Conservation (phyloP, 2,797 vertebrate species). For the Clarias laeviceps region DNA sequence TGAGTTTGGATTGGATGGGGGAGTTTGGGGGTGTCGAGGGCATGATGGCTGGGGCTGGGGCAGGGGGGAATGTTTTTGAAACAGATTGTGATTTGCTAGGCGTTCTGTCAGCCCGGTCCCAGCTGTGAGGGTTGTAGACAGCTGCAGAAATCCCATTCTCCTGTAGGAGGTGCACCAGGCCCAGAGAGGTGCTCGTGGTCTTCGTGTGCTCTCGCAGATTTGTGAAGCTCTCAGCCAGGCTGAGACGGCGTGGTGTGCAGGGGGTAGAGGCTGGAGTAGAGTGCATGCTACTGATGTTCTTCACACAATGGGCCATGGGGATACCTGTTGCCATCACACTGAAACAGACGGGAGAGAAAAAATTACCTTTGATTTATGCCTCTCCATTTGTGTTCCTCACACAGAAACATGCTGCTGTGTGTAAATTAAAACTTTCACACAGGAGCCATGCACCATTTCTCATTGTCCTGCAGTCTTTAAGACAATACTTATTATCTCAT, state of each 20-base stretch:
- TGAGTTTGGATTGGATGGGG: slow-evolving; percentile 74
- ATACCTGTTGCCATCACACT: slow-evolving; percentile 43
- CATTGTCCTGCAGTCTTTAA: not conserved
- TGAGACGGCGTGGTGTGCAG: slow-evolving; percentile 91
- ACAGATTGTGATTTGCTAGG: slow-evolving; percentile 39
- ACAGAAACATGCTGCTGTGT: not conserved
- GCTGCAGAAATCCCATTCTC: slow-evolving; percentile 92
- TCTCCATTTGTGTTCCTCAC: not conserved
- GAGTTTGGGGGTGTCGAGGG: slow-evolving; percentile 91
- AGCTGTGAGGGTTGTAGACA: slow-evolving; percentile 89
- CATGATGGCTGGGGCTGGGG: slow-evolving; percentile 67
- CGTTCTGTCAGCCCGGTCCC: slow-evolving; percentile 81
- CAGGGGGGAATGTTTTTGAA: slow-evolving; percentile 64
- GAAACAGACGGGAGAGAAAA: slow-evolving; percentile 42
- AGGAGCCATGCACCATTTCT: slow-evolving; percentile 15
- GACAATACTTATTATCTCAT: not conserved
- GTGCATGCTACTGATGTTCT: slow-evolving; percentile 66
- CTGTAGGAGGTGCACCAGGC: slow-evolving; percentile 90
- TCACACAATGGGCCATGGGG: slow-evolving; percentile 73
- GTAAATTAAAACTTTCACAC: slow-evolving; percentile 4
- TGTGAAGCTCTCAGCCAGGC: slow-evolving; percentile 92
- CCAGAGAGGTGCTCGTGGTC: slow-evolving; percentile 94
- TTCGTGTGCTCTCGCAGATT: slow-evolving; percentile 93
- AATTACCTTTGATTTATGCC: not conserved
- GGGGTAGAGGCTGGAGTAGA: slow-evolving; percentile 87